A percentile compares a stretch with the other conserved stretches of the same genome.
Evolutionary conservation across 2,113 vertebrate genomes (phyloP).

Genomic region (Agapornis roseicollis): DNA sequence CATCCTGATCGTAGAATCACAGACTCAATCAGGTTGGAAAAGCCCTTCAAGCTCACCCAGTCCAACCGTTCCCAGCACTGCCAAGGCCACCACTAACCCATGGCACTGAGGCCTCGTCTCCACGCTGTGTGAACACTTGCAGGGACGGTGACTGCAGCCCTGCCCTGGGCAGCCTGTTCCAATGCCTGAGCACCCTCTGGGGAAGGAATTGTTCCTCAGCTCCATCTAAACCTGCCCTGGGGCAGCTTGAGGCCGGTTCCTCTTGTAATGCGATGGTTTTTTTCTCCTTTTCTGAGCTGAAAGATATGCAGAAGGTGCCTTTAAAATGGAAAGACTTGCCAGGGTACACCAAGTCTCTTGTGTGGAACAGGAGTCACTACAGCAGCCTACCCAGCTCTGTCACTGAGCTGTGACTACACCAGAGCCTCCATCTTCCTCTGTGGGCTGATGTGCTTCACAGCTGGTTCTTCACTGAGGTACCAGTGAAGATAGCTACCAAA

Average conservation of each 20-base stretch:
- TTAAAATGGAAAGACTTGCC: background rate
- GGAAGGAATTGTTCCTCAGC: background rate
- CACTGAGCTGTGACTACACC: background rate
- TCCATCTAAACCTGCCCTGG: background rate
- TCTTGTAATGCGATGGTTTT: background rate
- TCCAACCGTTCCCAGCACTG: background rate
- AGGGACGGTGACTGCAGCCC: too few species aligned
- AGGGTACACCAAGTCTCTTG: background rate
- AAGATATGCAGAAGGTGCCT: background rate
- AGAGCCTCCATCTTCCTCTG: background rate
- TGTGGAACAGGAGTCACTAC: rapidly evolving
- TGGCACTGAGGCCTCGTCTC: background rate
- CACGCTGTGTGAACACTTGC: too few species aligned
- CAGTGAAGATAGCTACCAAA: background rate
- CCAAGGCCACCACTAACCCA: background rate
- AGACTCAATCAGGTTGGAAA: background rate
- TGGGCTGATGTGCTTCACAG: background rate
- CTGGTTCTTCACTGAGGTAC: background rate
- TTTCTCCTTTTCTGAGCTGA: background rate
- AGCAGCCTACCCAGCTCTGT: background rate
- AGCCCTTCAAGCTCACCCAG: rapidly evolving
- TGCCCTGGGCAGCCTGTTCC: too few species aligned
- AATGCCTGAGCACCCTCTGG: background rate
- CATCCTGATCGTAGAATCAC: background rate
- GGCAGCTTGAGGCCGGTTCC: background rate